Evolutionary conservation across 2,113 vertebrate genomes (phyloP), one percentile per base, ranked within the genome.

Genomic region (Syngnathus typhle): DNA sequence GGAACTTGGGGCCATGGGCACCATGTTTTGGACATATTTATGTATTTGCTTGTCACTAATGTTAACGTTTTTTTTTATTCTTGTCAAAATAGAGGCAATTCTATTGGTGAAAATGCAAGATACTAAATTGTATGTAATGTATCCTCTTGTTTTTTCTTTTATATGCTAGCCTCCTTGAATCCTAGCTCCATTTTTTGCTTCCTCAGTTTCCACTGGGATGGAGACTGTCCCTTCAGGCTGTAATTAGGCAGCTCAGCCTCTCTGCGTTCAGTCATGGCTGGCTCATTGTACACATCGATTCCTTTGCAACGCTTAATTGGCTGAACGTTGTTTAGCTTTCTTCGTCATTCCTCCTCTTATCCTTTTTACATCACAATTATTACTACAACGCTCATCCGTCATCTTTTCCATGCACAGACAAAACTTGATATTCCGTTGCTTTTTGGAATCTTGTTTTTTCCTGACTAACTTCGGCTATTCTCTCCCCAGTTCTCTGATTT

Each of bases 211-310:
- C 19, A 64, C 80, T 81, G 76, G 60, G 76, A 71, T 82, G 85
- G 72, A 78, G 77, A 49, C 81, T 82, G 69, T 80, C 80, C 85
- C 85, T 86, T 76, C 81, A 75, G 84, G 84, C 84, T 83, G 73
- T 84, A 86, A 87, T 87, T 85, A 86, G 69, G 72, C 80, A 68
- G 80, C 76, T 80, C 78, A 82, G 74, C 78, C 71, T 82, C 68
- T 81, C 74, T 76, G 78, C 60, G 70, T 73, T 85, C 85, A 87
- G 44, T 84, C 85, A 83, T 85, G 87, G 69, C 64, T 84, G 79
- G 58, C 64, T 82, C 75, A 82, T 86, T 80, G 81, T 84, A 71
- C 82, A 82, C 82, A 85, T 68, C 76, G 76, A 81, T 80, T 83
- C 70, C 81, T 84, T 79, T 74, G 78, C 80, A 72, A 72, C 68